Conservation (phyloP, 2,888 invertebrate genomes). For the Lissocephala sabroskyi region DNA sequence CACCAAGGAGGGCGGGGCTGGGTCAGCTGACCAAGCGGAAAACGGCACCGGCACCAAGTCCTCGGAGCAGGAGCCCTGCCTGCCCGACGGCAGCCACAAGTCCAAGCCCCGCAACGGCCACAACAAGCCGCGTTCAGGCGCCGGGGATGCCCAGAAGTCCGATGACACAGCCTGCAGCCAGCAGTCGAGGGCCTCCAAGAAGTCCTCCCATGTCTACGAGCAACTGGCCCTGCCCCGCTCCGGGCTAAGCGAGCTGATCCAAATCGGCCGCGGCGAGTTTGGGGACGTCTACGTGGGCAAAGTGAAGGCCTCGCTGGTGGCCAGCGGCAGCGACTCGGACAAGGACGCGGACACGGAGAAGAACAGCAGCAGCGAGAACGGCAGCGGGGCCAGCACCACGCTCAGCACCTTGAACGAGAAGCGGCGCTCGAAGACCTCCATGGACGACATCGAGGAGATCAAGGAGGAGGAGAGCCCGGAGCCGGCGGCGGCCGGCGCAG, state of each 20-base stretch:
- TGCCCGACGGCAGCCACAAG: slow-evolving; percentile 49
- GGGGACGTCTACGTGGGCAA: slow-evolving; percentile 92
- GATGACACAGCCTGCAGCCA: slow-evolving; percentile 79
- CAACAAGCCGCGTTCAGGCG: slow-evolving; percentile 69
- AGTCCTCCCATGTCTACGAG: slow-evolving; percentile 78
- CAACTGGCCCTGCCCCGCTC: slow-evolving; percentile 83
- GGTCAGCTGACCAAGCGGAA: slow-evolving; percentile 49
- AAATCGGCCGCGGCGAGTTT: slow-evolving; percentile 89
- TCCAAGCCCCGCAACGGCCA: slow-evolving; percentile 65
- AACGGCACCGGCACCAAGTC: slow-evolving; percentile 37
- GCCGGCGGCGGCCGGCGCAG: slow-evolving; percentile 53
- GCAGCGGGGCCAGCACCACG: slow-evolving; percentile 51
- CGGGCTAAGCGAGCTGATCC: slow-evolving; percentile 80
- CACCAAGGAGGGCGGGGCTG: slow-evolving; percentile 76
- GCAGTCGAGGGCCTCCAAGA: slow-evolving; percentile 77
- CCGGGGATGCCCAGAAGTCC: slow-evolving; percentile 75
- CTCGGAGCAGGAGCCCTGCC: slow-evolving; percentile 71
- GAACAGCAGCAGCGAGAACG: slow-evolving; percentile 60
- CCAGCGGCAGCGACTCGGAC: slow-evolving; percentile 31
- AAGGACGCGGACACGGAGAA: slow-evolving; percentile 64
- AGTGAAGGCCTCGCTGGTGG: slow-evolving; percentile 68
- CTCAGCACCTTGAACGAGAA: slow-evolving; percentile 65
- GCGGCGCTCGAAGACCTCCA: slow-evolving; percentile 70
- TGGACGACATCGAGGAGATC: slow-evolving; percentile 72
- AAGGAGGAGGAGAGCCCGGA: slow-evolving; percentile 66